Evolutionary conservation across 2,888 invertebrate genomes (phyloP).

Genomic region (Acanthosepion esculentum): DNA sequence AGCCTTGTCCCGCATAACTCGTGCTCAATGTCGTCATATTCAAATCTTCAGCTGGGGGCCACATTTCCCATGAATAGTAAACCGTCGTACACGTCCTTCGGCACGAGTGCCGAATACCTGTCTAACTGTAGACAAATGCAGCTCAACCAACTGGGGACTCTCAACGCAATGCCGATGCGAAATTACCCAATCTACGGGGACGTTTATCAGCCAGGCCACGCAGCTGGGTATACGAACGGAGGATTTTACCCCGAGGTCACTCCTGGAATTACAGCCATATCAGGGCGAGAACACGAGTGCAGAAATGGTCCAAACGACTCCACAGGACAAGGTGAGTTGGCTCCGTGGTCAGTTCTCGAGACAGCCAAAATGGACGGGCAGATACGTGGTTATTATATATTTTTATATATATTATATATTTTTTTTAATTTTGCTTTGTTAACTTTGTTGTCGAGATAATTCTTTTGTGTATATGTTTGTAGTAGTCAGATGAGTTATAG

Average conservation of each 20-base stretch:
- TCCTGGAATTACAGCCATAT: constrained; percentile 67
- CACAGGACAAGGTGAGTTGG: constrained; percentile 63
- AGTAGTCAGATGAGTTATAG: not conserved
- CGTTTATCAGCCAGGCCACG: constrained; percentile 68
- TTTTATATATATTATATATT: not conserved
- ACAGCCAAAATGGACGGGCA: not conserved
- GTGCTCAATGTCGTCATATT: constrained; percentile 69
- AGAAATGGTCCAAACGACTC: constrained; percentile 66
- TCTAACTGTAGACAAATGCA: constrained; percentile 70
- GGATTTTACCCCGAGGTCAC: constrained; percentile 70
- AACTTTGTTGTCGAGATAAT: not conserved
- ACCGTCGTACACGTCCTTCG: constrained; percentile 65
- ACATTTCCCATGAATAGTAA: constrained; percentile 68
- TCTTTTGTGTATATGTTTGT: not conserved
- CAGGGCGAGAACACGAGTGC: constrained; percentile 69
- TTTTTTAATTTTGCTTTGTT: not conserved
- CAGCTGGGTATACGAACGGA: constrained; percentile 68
- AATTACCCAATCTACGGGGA: constrained; percentile 70
- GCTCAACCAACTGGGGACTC: constrained; percentile 66
- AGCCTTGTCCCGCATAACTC: constrained; percentile 65
- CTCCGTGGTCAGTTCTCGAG: constrained; percentile 2
- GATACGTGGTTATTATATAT: not conserved
- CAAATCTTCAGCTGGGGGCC: constrained; percentile 67
- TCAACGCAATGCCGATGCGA: constrained; percentile 69
- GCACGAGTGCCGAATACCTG: constrained; percentile 66